Evolutionary conservation across 2,113 vertebrate species (phyloP).

Genomic region (Oreamnos americanus): DNA sequence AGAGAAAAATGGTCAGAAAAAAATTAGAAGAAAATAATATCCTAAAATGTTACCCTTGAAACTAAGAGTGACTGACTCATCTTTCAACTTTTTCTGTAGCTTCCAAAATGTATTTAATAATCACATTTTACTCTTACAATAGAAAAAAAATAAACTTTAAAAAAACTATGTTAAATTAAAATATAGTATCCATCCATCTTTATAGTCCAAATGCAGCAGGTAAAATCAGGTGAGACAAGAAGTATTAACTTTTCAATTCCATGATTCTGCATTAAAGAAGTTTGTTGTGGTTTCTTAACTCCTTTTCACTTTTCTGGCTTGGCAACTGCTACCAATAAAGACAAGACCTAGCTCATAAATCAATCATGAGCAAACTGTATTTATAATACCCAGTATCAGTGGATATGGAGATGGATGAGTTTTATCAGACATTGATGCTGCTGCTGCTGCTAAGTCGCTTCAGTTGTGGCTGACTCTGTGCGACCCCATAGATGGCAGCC

Average conservation of each 20-base stretch:
- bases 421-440: neutral
- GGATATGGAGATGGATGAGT: neutral
- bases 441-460: too few species aligned
- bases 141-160: neutral
- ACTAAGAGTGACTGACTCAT: neutral
- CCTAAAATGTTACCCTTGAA: neutral
- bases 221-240: neutral
- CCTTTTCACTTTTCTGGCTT: constrained; percentile 9
- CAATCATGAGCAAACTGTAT: neutral
- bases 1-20: neutral
- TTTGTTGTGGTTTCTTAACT: constrained; percentile 10
- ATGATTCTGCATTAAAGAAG: neutral
- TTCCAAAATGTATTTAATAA: neutral
- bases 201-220: neutral
- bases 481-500: too few species aligned
- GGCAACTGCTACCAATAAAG: neutral
- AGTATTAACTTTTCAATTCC: neutral
- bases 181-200: neutral
- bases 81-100: neutral
- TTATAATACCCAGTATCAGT: neutral
- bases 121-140: neutral
- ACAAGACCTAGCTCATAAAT: neutral
- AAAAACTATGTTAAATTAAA: neutral
- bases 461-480: too few species aligned
- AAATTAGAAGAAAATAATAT: neutral